Evolutionary conservation across 2,888 invertebrate genomes (phyloP).

Genomic region (Cosmorhoe ocellata): DNA sequence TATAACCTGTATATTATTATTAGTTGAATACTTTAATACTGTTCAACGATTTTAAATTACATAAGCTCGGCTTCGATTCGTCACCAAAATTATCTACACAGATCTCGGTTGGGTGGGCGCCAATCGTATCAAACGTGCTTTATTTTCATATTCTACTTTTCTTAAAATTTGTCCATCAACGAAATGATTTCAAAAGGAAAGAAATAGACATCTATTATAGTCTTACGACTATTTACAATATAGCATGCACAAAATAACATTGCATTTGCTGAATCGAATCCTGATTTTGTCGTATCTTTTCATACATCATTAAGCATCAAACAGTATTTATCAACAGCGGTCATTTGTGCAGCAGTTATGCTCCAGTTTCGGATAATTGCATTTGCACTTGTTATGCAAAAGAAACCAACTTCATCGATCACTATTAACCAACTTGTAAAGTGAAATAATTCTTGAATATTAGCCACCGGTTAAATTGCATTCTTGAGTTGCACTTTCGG

Average conservation of each 20-base stretch:
- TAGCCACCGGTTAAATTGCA: slow-evolving; percentile 37
- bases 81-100: too few relatives aligned
- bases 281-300: slow-evolving; percentile 28
- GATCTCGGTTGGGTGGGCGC: too few relatives aligned
- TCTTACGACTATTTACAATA: too few relatives aligned
- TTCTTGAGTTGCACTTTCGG: slow-evolving; percentile 23
- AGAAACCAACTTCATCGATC: slow-evolving; percentile 52
- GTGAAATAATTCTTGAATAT: slow-evolving; percentile 62
- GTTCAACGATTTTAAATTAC: too few relatives aligned
- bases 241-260: not conserved
- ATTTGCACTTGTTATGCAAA: slow-evolving; percentile 65
- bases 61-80: too few relatives aligned
- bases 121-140: too few relatives aligned
- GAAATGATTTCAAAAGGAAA: too few relatives aligned
- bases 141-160: too few relatives aligned
- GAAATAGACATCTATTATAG: too few relatives aligned
- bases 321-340: slow-evolving; percentile 40
- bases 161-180: too few relatives aligned
- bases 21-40: too few relatives aligned
- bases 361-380: slow-evolving; percentile 67
- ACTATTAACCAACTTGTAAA: slow-evolving; percentile 55
- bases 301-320: slow-evolving; percentile 34
- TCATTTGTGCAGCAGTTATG: slow-evolving; percentile 59
- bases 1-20: too few relatives aligned
- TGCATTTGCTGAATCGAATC: slow-evolving; percentile 15